Conservation (phyloP, 2,888 invertebrate species). For the Agrotis exclamationis region DNA sequence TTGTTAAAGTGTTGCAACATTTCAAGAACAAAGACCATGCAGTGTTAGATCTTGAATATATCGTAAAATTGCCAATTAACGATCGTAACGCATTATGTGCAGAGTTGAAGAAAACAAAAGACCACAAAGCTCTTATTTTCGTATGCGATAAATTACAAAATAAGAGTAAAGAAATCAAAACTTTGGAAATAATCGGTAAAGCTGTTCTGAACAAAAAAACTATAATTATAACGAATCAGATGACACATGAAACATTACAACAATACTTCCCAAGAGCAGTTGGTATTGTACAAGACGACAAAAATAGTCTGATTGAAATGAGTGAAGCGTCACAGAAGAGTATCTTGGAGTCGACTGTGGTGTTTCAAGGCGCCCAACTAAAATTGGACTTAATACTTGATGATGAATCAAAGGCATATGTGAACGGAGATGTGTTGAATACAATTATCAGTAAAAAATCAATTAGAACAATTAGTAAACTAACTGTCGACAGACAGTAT, state of each 20-base stretch:
- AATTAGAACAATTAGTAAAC: slow-evolving; percentile 35
- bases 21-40: slow-evolving; percentile 4
- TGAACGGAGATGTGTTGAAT: slow-evolving; percentile 37
- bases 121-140: slow-evolving; percentile 10
- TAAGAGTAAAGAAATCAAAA: neutral
- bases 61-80: neutral
- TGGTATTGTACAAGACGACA: neutral
- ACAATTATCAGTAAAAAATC: slow-evolving; percentile 30
- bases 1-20: slow-evolving; percentile 31
- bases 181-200: slow-evolving; percentile 15
- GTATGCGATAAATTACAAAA: slow-evolving; percentile 11
- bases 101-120: slow-evolving; percentile 15
- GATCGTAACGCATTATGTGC: neutral
- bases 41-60: slow-evolving; percentile 22
- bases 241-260: neutral
- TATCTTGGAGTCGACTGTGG: slow-evolving; percentile 24
- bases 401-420: slow-evolving; percentile 4
- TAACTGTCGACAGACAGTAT: slow-evolving; percentile 17
- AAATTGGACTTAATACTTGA: slow-evolving; percentile 29
- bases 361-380: slow-evolving; percentile 36
- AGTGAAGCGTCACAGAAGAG: slow-evolving; percentile 20
- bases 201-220: slow-evolving; percentile 1
- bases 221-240: slow-evolving; percentile 30
- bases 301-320: slow-evolving; percentile 28
- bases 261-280: slow-evolving; percentile 1